Base-by-base conservation (phyloP, 2,797 vertebrate genomes). In the Anabacerthia variegaticeps region DNA sequence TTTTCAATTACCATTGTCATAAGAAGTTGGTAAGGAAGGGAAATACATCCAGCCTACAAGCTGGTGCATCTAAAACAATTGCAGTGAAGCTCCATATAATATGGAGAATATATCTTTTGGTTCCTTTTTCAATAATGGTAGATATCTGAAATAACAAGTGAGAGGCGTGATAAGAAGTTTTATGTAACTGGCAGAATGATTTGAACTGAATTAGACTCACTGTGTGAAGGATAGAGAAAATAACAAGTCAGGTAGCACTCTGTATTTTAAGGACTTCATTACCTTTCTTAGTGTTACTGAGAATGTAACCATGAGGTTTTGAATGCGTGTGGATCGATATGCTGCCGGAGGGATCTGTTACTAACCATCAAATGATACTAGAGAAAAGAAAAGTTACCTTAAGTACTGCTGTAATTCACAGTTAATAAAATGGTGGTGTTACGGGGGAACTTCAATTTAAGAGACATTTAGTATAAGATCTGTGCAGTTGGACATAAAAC, bases 381-480 rank as follows among this genome's bases (percentile, higher is more conserved):
- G 16, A 51, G 85, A 93, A 80, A 76, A 80, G 44, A 82, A 77
- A 87, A 88, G 79, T 81, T 91, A 43, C 85, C 91, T 75, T 74
- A 95, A 91, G 82, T 92, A 88, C 76, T 51, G 78, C 79, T 92
- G 89, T 94, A 94, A 95, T 95, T 95, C 89, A 88, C 69, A 92
- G 94, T 88, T 97, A 94, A 95, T 93, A 92, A 88, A 95, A 94
- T 68, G 76, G 82, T 95, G 41, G n/a, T 95, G 76, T 90, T 95
- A 81, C 5, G 43, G 76, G 66, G 76, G 28, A 83, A 55, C 62
- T 94, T 94, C 88, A 81, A 34, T 94, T 90, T 83, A 88, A 88
- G 79, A 92, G 51, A 92, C 73, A 14, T 71, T 95, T 92, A 84
- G 73, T 63, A 48, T 62, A 90, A 93, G 83, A 84, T 88, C 69